phyloP scores from a whole-genome alignment of 2,797 vertebrate genomes.

The Takifugu rubripes region DNA sequence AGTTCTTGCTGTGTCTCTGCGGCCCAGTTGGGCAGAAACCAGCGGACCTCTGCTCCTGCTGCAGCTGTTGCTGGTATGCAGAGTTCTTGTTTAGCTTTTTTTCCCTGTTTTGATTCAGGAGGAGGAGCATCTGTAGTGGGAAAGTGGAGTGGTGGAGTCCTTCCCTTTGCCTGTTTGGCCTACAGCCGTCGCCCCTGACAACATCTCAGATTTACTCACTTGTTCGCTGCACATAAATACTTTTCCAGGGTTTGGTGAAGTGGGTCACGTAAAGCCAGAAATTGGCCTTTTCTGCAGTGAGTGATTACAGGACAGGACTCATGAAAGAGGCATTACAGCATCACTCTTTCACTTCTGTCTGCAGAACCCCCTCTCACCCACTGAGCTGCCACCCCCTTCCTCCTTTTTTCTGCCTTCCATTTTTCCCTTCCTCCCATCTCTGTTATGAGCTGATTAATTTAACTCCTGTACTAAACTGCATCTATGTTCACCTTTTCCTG shows the following conservation, averaged over 20 bases:
- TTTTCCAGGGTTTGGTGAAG: conserved; percentile 43
- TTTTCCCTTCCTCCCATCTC: conserved; percentile 16
- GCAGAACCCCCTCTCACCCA: conserved; percentile 6
- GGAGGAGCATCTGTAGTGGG: background rate
- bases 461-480: conserved; percentile 38
- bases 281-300: conserved; percentile 44
- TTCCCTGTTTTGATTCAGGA: background rate
- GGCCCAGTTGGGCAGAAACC: no score
- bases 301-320: conserved; percentile 60
- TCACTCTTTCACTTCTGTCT: conserved; percentile 29
- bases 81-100: background rate
- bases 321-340: conserved; percentile 44
- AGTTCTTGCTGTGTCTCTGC: no score
- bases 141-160: conserved; percentile 19
- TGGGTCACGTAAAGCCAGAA: conserved; percentile 60
- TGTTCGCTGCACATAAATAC: conserved; percentile 37
- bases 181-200: conserved; percentile 51
- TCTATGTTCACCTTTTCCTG: conserved; percentile 64
- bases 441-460: conserved; percentile 26
- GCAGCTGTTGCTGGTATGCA: background rate
- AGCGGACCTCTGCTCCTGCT: no score
- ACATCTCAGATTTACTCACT: conserved; percentile 28
- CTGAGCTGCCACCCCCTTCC: background rate
- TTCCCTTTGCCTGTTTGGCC: conserved; percentile 36
- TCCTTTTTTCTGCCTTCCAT: conserved; percentile 12